Evolutionary conservation across 2,888 invertebrate genomes (phyloP).

Genomic region (Acanthosepion pharaonis): DNA sequence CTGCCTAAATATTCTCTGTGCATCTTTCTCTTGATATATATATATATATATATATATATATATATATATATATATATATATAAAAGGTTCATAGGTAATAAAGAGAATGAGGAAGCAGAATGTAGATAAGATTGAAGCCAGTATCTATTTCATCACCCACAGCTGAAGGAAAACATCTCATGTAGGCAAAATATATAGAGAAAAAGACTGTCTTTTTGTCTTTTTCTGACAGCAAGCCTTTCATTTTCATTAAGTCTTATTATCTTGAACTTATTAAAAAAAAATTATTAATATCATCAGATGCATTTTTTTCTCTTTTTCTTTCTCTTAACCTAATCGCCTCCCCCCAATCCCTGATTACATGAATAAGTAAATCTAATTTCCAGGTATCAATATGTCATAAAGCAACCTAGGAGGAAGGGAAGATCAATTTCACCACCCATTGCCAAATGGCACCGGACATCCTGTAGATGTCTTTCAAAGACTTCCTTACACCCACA

Average conservation of each 20-base stretch:
- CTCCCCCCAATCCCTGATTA: background rate
- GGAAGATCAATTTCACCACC: background rate
- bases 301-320: background rate
- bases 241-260: background rate
- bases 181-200: background rate
- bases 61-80: background rate
- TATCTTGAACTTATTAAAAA: background rate
- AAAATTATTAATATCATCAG: background rate
- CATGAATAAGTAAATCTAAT: background rate
- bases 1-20: too few relatives aligned
- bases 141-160: background rate
- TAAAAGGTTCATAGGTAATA: background rate
- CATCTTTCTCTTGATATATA: background rate
- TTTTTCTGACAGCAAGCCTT: background rate
- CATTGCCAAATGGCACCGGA: background rate
- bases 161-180: background rate
- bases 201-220: background rate
- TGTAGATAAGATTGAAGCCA: background rate
- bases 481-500: background rate
- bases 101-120: slow-evolving; percentile 20
- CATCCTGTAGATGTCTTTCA: background rate
- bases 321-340: too few relatives aligned
- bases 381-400: background rate
- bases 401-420: background rate
- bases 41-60: background rate